Evolutionary conservation across 2,113 vertebrate genomes (phyloP).

Genomic region (Festucalex cinctus): DNA sequence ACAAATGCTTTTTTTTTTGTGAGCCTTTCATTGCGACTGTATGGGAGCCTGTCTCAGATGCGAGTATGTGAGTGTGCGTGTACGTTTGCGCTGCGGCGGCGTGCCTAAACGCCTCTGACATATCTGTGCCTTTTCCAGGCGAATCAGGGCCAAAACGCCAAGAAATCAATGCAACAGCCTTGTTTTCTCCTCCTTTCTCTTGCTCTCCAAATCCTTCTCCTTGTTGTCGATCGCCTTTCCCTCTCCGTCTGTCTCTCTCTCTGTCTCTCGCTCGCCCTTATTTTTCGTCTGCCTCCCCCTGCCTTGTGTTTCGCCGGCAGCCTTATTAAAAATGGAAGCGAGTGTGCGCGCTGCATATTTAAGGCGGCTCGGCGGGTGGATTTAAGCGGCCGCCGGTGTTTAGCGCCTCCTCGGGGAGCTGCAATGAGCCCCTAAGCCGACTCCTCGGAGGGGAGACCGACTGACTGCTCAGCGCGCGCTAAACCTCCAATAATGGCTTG

Average conservation of each 20-base stretch:
- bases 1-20: not conserved
- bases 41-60: too few species aligned
- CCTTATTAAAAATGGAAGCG: constrained; percentile 72
- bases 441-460: constrained; percentile 68
- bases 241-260: too few species aligned
- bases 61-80: constrained; percentile 29
- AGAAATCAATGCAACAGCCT: constrained; percentile 64
- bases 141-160: constrained; percentile 59
- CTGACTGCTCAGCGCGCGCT: constrained; percentile 63
- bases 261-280: too few species aligned
- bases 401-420: constrained; percentile 69
- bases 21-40: not conserved
- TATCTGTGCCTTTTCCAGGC: constrained; percentile 64
- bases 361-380: constrained; percentile 64
- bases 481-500: constrained; percentile 71
- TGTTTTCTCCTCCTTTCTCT: constrained; percentile 30
- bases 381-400: constrained; percentile 72
- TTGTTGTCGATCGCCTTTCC: constrained; percentile 3
- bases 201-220: constrained; percentile 12
- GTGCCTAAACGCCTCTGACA: constrained; percentile 58
- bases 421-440: constrained; percentile 69
- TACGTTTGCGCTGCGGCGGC: constrained; percentile 2
- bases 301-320: constrained; percentile 52
- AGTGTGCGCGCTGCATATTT: constrained; percentile 70
- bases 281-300: constrained; percentile 9